Evolutionary conservation across 2,113 vertebrate genomes (phyloP).

Genomic region (Ochotona curzoniae): DNA sequence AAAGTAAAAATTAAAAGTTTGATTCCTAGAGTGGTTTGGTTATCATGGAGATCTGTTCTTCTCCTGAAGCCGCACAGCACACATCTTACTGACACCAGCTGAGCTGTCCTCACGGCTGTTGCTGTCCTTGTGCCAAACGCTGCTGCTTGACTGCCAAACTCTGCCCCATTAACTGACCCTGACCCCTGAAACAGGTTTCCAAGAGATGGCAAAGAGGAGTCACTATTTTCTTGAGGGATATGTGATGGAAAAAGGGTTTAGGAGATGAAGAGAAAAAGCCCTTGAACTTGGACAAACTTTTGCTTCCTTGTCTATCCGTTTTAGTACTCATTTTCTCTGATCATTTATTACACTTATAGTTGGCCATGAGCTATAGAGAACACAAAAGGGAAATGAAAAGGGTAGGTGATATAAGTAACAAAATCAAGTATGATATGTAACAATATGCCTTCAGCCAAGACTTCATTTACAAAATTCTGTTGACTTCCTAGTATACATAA

Average conservation of each 20-base stretch:
- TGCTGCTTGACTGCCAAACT: neutral
- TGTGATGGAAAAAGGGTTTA: neutral
- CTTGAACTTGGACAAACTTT: neutral
- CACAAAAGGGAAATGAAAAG: neutral
- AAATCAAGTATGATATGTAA: neutral
- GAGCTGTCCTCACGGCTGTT: neutral
- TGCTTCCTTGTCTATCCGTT: neutral
- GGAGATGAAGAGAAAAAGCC: neutral
- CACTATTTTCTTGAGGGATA: neutral
- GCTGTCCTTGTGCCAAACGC: neutral
- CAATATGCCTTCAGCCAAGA: neutral
- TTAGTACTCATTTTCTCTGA: neutral
- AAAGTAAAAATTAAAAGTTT: neutral
- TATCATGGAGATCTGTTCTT: neutral
- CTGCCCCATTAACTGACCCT: neutral
- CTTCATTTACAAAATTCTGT: neutral
- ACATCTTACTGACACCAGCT: neutral
- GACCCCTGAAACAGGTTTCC: neutral
- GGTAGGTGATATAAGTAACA: neutral
- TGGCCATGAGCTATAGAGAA: neutral
- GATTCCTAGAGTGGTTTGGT: neutral
- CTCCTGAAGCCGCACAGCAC: neutral
- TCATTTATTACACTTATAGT: neutral
- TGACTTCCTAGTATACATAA: neutral
- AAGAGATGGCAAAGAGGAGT: neutral